phyloP scores from a whole-genome alignment of 1,140 invertebrate genomes.

The Drosophila subobscura region DNA sequence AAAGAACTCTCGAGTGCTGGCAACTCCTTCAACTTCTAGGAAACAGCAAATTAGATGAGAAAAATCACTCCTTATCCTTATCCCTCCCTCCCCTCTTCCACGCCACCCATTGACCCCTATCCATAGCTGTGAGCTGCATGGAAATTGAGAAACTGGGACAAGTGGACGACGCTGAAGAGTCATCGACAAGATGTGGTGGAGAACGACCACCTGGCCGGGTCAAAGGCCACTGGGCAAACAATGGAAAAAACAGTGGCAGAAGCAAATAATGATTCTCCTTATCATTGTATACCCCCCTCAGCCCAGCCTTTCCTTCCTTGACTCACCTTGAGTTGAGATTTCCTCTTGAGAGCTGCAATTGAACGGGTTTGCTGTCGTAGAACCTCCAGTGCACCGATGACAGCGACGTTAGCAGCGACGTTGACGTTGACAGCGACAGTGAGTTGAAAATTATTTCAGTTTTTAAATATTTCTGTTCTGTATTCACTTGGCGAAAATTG shows the following conservation, averaged over 20 bases:
- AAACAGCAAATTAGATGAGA: constrained; percentile 19
- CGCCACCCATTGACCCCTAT: constrained; percentile 4
- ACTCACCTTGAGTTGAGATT: constrained; percentile 83
- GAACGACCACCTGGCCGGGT: constrained; percentile 36
- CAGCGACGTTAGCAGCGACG: constrained; percentile 10
- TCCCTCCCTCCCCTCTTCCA: constrained; percentile 19
- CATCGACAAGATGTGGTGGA: constrained; percentile 31
- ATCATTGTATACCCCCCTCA: background rate
- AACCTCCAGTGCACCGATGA: constrained; percentile 69
- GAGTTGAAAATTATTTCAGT: constrained; percentile 1
- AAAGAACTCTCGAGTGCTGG: constrained; percentile 13
- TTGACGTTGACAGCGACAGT: background rate
- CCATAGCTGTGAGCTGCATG: background rate
- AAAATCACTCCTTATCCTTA: constrained; percentile 13
- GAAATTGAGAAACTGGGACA: constrained; percentile 61
- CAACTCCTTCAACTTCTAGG: constrained; percentile 14
- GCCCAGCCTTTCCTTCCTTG: background rate
- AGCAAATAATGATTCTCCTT: constrained; percentile 20
- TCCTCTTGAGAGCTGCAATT: constrained; percentile 82
- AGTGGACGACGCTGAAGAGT: constrained; percentile 49
- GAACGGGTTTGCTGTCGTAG: constrained; percentile 80
- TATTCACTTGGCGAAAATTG: constrained; percentile 1
- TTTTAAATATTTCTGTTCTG: background rate
- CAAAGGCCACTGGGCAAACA: constrained; percentile 51
- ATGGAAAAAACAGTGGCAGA: constrained; percentile 11